Percentiles rank a stretch among this genome's conserved stretches.
These are phyloP conservation scores for Poecilia velifera DNA, from an alignment of 2,797 vertebrate species.

Conservation along the genomic window DNA sequence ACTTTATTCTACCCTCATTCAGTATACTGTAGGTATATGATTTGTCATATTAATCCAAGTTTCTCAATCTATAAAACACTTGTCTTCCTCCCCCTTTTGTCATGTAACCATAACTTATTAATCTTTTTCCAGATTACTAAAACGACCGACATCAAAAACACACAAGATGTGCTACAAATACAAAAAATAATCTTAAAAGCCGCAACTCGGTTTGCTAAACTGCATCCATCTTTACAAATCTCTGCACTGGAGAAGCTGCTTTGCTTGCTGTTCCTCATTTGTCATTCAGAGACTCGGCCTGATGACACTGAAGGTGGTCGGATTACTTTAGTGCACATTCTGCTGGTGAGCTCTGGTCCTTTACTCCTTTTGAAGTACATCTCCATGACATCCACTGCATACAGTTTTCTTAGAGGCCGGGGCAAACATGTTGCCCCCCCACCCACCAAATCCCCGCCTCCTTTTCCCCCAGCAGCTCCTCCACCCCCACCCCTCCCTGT, in stretches of 20 bases:
- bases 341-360: conserved; percentile 4
- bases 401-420: conserved; percentile 34
- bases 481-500: neutral
- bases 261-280: conserved; percentile 21
- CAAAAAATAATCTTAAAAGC: neutral
- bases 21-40: neutral
- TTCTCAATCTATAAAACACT: neutral
- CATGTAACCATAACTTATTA: neutral
- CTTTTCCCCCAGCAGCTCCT: neutral
- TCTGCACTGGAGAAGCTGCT: neutral
- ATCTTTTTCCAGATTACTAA: neutral
- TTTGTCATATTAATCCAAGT: neutral
- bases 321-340: conserved; percentile 60
- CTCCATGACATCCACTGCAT: conserved; percentile 48
- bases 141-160: neutral
- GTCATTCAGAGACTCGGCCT: conserved; percentile 26
- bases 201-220: neutral
- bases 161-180: neutral
- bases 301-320: conserved; percentile 25
- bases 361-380: conserved; percentile 50
- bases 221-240: neutral
- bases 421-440: conserved; percentile 12
- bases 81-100: neutral
- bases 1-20: neutral
- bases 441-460: neutral